Evolutionary conservation across 1,140 invertebrate species (phyloP).

Genomic region (Augochlora pura): DNA sequence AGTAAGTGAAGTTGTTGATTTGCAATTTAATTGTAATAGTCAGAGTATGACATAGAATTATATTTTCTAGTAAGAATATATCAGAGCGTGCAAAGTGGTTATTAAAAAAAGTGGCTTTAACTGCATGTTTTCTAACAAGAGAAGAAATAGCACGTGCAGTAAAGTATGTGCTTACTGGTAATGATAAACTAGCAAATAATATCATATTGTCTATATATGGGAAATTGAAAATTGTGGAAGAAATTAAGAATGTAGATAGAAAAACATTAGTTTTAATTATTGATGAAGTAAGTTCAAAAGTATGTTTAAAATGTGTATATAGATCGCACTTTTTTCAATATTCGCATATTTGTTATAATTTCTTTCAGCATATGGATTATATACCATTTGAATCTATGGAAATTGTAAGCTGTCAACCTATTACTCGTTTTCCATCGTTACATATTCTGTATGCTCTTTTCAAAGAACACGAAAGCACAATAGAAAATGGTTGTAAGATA

Average conservation of each 20-base stretch:
- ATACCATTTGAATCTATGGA: constrained; percentile 89
- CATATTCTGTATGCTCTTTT: constrained; percentile 85
- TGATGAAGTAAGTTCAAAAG: constrained; percentile 82
- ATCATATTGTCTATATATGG: constrained; percentile 73
- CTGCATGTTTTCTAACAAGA: constrained; percentile 68
- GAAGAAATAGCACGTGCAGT: constrained; percentile 78
- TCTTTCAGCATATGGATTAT: constrained; percentile 84
- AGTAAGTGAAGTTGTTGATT: constrained; percentile 69
- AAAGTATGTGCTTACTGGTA: constrained; percentile 73
- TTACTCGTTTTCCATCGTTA: constrained; percentile 87
- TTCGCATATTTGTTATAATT: constrained; percentile 41
- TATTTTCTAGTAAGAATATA: constrained; percentile 69
- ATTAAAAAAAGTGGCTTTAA: constrained; percentile 78
- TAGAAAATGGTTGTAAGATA: constrained; percentile 82
- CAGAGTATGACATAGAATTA: constrained; percentile 38
- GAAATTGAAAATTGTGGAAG: constrained; percentile 72
- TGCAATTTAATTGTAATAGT: constrained; percentile 9
- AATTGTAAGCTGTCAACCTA: constrained; percentile 83
- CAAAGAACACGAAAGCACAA: constrained; percentile 82
- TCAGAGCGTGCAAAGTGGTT: constrained; percentile 77
- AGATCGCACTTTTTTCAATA: constrained; percentile 24
- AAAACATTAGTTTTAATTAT: constrained; percentile 84
- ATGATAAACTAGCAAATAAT: constrained; percentile 78
- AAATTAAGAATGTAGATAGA: constrained; percentile 78
- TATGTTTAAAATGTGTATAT: not conserved